These are phyloP conservation scores for Glyphotaelius pellucidus DNA, from an alignment of 2,888 invertebrate species.

Conservation along the genomic window DNA sequence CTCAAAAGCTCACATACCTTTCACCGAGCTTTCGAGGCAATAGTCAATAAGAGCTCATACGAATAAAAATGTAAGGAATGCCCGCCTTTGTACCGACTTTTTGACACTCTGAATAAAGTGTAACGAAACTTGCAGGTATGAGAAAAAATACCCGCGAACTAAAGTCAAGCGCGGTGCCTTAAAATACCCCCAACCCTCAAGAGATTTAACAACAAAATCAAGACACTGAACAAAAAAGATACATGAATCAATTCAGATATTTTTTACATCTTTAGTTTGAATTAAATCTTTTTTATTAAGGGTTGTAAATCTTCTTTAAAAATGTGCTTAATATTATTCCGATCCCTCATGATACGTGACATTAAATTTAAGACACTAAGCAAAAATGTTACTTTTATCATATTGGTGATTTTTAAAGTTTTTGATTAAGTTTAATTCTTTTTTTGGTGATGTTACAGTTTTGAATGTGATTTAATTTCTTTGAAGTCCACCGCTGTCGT, in stretches of 20 bases:
- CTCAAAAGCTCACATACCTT: background rate
- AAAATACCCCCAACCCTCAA: background rate
- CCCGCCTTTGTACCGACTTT: conserved; percentile 18
- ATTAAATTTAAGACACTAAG: background rate
- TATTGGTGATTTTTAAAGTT: background rate
- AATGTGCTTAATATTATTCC: background rate
- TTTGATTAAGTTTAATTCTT: background rate
- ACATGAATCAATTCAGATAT: background rate
- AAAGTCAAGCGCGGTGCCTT: conserved; percentile 9
- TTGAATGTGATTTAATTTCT: conserved; percentile 24
- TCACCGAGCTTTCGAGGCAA: conserved; percentile 3
- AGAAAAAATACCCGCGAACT: conserved; percentile 38
- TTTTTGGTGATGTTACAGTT: background rate
- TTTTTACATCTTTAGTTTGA: background rate
- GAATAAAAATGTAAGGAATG: conserved; percentile 38
- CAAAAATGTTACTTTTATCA: background rate
- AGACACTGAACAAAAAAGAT: background rate
- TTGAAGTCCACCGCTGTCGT: conserved; percentile 33
- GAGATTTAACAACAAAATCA: background rate
- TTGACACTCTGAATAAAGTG: conserved; percentile 38
- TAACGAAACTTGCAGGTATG: conserved; percentile 21
- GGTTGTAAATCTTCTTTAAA: too few relatives aligned
- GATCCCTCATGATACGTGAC: background rate
- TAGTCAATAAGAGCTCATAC: conserved; percentile 11
- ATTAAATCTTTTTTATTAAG: background rate